These are phyloP conservation scores for Pan paniscus DNA, from an alignment of 2,113 vertebrate species.

Conservation along the genomic window DNA sequence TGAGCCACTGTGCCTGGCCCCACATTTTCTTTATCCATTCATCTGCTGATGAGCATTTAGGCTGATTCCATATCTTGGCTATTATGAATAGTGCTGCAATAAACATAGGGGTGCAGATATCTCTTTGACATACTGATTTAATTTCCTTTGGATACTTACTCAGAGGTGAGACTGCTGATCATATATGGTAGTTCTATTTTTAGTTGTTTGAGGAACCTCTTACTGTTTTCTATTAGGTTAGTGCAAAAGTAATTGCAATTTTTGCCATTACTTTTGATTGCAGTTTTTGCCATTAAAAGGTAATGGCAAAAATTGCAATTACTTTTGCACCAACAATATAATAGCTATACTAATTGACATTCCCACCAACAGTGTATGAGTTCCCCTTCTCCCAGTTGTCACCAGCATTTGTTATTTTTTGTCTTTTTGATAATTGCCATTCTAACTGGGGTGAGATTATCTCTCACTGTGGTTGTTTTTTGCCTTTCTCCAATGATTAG, in stretches of 20 bases:
- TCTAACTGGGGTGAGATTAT: neutral
- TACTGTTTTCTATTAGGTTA: neutral
- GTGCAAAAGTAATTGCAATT: too few relatives aligned
- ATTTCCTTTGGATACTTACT: neutral
- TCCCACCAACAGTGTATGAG: neutral
- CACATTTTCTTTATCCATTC: neutral
- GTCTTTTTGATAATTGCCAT: neutral
- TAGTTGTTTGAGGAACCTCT: neutral
- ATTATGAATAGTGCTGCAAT: neutral
- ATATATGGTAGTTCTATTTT: neutral
- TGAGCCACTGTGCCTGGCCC: neutral
- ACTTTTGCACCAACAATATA: neutral
- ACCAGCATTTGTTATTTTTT: neutral
- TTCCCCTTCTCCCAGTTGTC: neutral
- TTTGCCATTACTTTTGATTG: too few relatives aligned
- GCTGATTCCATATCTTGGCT: neutral
- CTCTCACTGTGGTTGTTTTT: neutral
- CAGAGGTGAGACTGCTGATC: neutral
- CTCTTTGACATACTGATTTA: neutral
- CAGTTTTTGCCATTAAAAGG: too few relatives aligned
- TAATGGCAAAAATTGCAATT: too few relatives aligned
- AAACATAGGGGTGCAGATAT: neutral
- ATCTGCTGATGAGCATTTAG: neutral
- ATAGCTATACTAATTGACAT: neutral
- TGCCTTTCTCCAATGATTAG: neutral